Percentiles rank a stretch among this genome's conserved stretches.
Conservation (phyloP, 2,797 vertebrate genomes). For the Clarias laeviceps region DNA sequence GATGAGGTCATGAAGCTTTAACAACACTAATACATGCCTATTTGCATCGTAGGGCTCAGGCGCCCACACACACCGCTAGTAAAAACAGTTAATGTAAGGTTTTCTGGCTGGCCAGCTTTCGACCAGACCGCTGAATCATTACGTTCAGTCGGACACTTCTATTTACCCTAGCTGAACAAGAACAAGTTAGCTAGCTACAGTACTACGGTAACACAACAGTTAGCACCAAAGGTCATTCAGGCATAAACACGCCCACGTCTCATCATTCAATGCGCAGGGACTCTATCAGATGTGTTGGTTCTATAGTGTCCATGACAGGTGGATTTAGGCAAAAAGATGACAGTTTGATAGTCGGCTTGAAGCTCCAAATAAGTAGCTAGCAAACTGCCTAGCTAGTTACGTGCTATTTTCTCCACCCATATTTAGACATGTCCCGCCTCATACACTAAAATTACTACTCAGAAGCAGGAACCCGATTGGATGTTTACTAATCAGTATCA, state of each 20-base stretch:
- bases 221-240: constrained; percentile 16
- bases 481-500: not conserved
- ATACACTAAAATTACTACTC: not conserved
- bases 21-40: not conserved
- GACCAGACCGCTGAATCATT: not conserved
- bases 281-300: not conserved
- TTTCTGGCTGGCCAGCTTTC: not conserved
- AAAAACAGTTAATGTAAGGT: not conserved
- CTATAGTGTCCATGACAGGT: constrained; percentile 57
- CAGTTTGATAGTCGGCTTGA: constrained; percentile 38
- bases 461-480: not conserved
- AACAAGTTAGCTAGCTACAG: not conserved
- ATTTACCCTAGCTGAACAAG: not conserved
- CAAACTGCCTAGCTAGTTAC: not conserved
- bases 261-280: constrained; percentile 28
- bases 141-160: not conserved
- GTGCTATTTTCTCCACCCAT: not conserved
- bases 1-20: not conserved
- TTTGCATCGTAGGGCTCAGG: not conserved
- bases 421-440: not conserved
- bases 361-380: constrained; percentile 20
- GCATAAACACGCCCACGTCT: not conserved
- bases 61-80: not conserved
- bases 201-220: not conserved
- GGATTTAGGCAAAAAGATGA: constrained; percentile 50